Evolutionary conservation across 2,888 invertebrate genomes (phyloP), one percentile per base, ranked within the genome.

Genomic region (Automeris io): DNA sequence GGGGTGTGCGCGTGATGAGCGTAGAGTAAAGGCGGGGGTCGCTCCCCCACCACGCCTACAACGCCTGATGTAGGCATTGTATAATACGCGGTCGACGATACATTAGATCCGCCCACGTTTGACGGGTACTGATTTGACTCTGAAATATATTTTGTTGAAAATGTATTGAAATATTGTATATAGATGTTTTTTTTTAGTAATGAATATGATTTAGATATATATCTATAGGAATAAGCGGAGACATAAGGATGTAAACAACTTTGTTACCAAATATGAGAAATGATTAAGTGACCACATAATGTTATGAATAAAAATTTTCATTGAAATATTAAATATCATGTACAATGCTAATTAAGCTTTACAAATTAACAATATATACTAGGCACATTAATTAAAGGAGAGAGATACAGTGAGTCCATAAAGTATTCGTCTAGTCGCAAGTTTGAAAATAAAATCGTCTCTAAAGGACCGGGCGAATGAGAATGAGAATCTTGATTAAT

Each of bases 1-100:
- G 79, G 78, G 3, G 81, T 75, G 51, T 85, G 83, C 1, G 73
- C 73, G 46, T 80, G 82, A 46, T 79, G 79, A 8, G 81, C 75
- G 60, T 85, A 87, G 43, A 86, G 46, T 11, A 87, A 47, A 0
- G 85, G 82, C 0, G 85, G 85, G 1, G 83, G 78, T 0, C 83
- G 62, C 45, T 85, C 83, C 0, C 70, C 71, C 7, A 79, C 81
- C 41, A 75, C 75, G 22, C 75, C 73, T 32, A 80, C 76, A n/a
- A 79, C 82, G 9, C 76, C 76, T 0, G 79, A 75, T 3, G 77
- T 64, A 1, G 77, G 74, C 81, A 82, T 79, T 12, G 75, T 66
- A 69, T 85, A 85, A 59, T 85, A 86, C 16, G 70, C 69, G 1
- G 58, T 54, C 0, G 78, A 70, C 0, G 74, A 68, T 0, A 74